Conservation (phyloP, 2,113 vertebrate species). For the Cygnus atratus region DNA sequence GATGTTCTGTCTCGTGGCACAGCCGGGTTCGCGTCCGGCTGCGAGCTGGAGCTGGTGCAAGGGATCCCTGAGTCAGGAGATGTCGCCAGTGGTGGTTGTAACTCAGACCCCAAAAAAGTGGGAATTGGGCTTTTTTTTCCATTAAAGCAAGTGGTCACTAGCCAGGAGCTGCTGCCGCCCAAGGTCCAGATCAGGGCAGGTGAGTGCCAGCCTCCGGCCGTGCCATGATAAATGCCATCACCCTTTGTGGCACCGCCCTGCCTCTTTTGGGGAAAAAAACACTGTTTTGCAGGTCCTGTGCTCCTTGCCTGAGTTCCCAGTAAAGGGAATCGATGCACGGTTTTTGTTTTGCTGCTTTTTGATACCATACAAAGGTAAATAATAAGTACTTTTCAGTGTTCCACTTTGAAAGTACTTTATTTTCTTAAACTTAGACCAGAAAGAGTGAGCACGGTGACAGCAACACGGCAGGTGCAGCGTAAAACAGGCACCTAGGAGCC, state of each 20-base stretch:
- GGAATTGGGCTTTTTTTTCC: background rate
- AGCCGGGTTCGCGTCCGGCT: background rate
- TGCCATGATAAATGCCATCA: background rate
- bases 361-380: slow-evolving; percentile 2
- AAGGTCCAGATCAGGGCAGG: too few relatives aligned
- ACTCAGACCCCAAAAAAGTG: background rate
- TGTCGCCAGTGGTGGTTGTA: background rate
- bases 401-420: background rate
- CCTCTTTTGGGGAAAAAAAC: background rate
- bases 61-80: background rate
- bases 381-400: slow-evolving; percentile 3
- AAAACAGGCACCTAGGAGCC: background rate
- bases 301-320: background rate
- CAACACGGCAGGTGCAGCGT: background rate
- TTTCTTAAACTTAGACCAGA: slow-evolving; percentile 4
- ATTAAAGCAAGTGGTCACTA: background rate
- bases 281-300: background rate
- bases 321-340: background rate
- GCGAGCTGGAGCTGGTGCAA: background rate
- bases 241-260: background rate
- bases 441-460: fast-evolving
- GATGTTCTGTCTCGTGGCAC: background rate
- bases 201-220: background rate
- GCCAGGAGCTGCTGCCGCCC: background rate
- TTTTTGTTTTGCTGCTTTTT: background rate